Percentiles rank a stretch among this genome's conserved stretches.
phyloP scores from a whole-genome alignment of 2,888 invertebrate species.

The Melipona bicolor region DNA sequence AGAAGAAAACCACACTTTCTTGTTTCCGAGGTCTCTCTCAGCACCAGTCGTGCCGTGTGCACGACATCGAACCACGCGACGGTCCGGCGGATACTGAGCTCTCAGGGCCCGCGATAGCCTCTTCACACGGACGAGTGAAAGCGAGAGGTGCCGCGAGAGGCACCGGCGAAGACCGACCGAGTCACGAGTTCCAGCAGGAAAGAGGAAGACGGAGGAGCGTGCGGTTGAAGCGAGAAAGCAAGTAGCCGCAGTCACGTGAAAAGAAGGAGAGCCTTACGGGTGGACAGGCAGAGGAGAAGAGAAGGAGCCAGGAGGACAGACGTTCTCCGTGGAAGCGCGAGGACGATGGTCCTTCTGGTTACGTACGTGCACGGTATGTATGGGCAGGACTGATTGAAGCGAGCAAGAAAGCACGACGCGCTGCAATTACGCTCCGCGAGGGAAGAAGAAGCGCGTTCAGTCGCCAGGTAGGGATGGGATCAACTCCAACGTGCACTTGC shows the following conservation, averaged over 20 bases:
- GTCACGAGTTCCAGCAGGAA: conserved; percentile 52
- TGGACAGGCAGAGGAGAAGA: conserved; percentile 7
- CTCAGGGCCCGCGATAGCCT: conserved; percentile 67
- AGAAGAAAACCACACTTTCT: conserved; percentile 25
- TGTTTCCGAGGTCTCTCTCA: conserved; percentile 22
- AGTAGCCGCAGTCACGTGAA: conserved; percentile 51
- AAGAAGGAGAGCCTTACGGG: conserved; percentile 47
- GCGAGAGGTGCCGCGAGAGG: conserved; percentile 72
- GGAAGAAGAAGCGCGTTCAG: neutral
- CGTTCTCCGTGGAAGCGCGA: conserved; percentile 34
- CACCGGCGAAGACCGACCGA: conserved; percentile 49
- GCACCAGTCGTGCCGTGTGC: conserved; percentile 70
- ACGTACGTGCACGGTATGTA: conserved; percentile 9
- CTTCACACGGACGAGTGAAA: conserved; percentile 74
- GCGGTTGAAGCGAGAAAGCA: conserved; percentile 39
- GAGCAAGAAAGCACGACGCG: conserved; percentile 45
- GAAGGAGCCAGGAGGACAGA: neutral
- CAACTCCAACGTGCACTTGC: too few species aligned
- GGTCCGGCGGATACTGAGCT: conserved; percentile 72
- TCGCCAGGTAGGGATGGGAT: too few species aligned
- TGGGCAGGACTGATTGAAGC: conserved; percentile 21
- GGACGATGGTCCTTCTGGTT: conserved; percentile 47
- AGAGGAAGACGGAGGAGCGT: conserved; percentile 35
- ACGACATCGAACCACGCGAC: conserved; percentile 75
- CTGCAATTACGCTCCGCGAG: conserved; percentile 29